A percentile compares a stretch with the other conserved stretches of the same genome.
Evolutionary conservation across 2,113 vertebrate species (phyloP).

Genomic region (Mus musculus): GRCm39 chr12:75981001-75981500

Average conservation of each 20-base stretch:
- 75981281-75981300: conserved; percentile 94
- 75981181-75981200: neutral
- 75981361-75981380: conserved; percentile 96
- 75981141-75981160: neutral
- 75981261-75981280: conserved; percentile 91
- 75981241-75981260: conserved; percentile 91
- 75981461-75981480: neutral
- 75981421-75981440: accelerated
- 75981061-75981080: neutral
- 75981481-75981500: conserved; percentile 50
- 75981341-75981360: conserved; percentile 92
- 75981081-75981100: neutral
- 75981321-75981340: conserved; percentile 93
- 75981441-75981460: neutral
- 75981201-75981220: neutral
- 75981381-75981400: conserved; percentile 91
- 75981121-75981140: neutral
- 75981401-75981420: conserved; percentile 1
- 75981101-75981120: neutral
- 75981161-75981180: neutral
- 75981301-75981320: conserved; percentile 87
- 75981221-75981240: conserved; percentile 54
- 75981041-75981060: neutral
- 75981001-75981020: neutral
- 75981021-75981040: neutral